Conservation (phyloP, 2,888 invertebrate genomes). For the Erpobdella octoculata region DNA sequence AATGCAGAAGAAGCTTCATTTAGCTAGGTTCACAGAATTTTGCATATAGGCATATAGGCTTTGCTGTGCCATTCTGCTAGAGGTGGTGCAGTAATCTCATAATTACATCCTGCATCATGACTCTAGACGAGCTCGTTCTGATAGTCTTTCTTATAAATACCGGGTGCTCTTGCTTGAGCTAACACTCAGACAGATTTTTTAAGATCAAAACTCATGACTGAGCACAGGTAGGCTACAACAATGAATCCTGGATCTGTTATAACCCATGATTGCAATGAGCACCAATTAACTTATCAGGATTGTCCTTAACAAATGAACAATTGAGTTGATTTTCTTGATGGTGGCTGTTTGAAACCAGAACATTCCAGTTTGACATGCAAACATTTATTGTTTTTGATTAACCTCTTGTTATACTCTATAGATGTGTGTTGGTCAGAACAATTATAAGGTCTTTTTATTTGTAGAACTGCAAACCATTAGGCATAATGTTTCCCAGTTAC, state of each 20-base stretch:
- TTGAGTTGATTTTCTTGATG: neutral
- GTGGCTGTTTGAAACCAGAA: slow-evolving; percentile 59
- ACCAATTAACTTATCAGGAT: slow-evolving; percentile 39
- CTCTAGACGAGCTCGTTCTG: slow-evolving; percentile 73
- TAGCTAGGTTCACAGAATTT: slow-evolving; percentile 57
- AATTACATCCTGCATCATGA: slow-evolving; percentile 68
- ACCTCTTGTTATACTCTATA: slow-evolving; percentile 81
- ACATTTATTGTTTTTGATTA: slow-evolving; percentile 66
- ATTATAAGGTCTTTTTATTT: slow-evolving; percentile 87
- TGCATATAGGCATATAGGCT: neutral
- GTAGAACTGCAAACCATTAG: slow-evolving; percentile 61
- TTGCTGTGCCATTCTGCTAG: slow-evolving; percentile 71
- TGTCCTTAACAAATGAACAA: neutral
- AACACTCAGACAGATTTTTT: slow-evolving; percentile 60
- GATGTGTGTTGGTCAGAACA: slow-evolving; percentile 85
- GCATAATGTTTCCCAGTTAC: slow-evolving; percentile 77
- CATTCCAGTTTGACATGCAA: slow-evolving; percentile 81
- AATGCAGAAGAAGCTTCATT: slow-evolving; percentile 67
- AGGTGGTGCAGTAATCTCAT: slow-evolving; percentile 64
- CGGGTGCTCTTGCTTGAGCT: slow-evolving; percentile 67
- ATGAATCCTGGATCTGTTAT: slow-evolving; percentile 94
- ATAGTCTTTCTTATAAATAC: slow-evolving; percentile 95
- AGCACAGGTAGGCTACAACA: slow-evolving; percentile 80
- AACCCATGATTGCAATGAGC: slow-evolving; percentile 97
- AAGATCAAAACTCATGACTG: slow-evolving; percentile 63